Conservation (phyloP, 2,888 invertebrate genomes). For the Apodemia duryi region DNA sequence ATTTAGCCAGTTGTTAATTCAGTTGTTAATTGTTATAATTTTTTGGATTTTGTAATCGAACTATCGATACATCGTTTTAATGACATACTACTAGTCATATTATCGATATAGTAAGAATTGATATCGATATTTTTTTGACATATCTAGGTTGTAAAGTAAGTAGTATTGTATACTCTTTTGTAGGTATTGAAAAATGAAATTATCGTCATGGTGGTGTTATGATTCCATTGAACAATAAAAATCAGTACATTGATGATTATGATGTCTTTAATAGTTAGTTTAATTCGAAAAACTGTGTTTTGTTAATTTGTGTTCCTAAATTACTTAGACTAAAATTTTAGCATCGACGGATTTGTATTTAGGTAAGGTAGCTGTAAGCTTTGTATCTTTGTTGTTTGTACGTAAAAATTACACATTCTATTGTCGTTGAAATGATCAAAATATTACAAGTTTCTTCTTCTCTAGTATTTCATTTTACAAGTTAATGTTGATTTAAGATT, state of each 20-base stretch:
- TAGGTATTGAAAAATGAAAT: background rate
- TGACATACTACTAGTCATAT: background rate
- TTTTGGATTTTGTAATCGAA: too few relatives aligned
- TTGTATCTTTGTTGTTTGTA: conserved; percentile 66
- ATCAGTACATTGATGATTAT: conserved; percentile 38
- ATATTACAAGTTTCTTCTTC: conserved; percentile 17
- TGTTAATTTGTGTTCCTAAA: conserved; percentile 22
- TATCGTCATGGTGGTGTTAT: conserved; percentile 63
- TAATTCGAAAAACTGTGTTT: conserved; percentile 23
- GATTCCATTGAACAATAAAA: conserved; percentile 39
- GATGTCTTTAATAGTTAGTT: conserved; percentile 25
- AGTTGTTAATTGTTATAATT: too few relatives aligned
- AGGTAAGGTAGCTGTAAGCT: conserved; percentile 47
- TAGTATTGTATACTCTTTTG: background rate
- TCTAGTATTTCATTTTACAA: conserved; percentile 18
- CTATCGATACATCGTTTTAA: background rate
- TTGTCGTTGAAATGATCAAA: conserved; percentile 35
- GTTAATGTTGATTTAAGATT: conserved; percentile 18
- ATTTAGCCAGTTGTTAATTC: too few relatives aligned
- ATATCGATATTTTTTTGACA: background rate
- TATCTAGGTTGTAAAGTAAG: background rate
- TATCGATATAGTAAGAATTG: background rate
- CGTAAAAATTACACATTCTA: conserved; percentile 49
- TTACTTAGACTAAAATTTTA: conserved; percentile 28
- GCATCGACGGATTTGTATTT: conserved; percentile 31